A percentile compares a stretch with the other conserved stretches of the same genome.
phyloP scores from a whole-genome alignment of 2,113 vertebrate species.

The Felis catus region F.catus_Fca126_mat1.0 CM031411.1:21770501-21771000 shows the following conservation, averaged over 20 bases:
- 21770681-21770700: not conserved
- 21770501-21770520: not conserved
- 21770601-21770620: not conserved
- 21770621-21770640: not conserved
- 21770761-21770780: not conserved
- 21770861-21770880: constrained; percentile 27
- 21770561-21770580: not conserved
- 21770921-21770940: not conserved
- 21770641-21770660: not conserved
- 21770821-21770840: not conserved
- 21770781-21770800: constrained; percentile 1
- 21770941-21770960: not conserved
- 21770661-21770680: constrained; percentile 14
- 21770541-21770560: not conserved
- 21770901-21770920: not conserved
- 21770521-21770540: not conserved
- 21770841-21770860: not conserved
- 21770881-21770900: constrained; percentile 2
- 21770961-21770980: not conserved
- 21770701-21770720: not conserved
- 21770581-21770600: not conserved
- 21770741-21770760: not conserved
- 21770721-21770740: not conserved
- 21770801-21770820: not conserved
- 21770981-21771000: constrained; percentile 33